Evolutionary conservation across 2,113 vertebrate genomes (phyloP).

Genomic region (Xyliphius kryptos): DNA sequence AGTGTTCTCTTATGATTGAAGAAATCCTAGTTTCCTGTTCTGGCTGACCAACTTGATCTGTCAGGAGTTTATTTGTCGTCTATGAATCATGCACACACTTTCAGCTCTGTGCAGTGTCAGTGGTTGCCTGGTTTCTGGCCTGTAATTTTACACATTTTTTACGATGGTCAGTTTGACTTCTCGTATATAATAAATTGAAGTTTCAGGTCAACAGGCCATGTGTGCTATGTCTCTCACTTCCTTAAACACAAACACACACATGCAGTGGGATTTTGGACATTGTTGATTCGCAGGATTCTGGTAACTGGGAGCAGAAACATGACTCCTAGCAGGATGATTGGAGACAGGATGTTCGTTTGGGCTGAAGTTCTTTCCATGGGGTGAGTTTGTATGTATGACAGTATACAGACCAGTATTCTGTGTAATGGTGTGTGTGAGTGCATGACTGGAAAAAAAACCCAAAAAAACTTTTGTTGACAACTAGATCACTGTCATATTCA

Average conservation of each 20-base stretch:
- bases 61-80: slow-evolving; percentile 25
- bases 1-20: neutral
- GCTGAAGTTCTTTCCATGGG: slow-evolving; percentile 22
- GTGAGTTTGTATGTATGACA: slow-evolving; percentile 6
- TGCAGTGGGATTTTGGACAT: slow-evolving; percentile 16
- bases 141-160: slow-evolving; percentile 19
- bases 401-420: slow-evolving; percentile 8
- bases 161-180: slow-evolving; percentile 32
- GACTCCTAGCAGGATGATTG: slow-evolving; percentile 28
- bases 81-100: slow-evolving; percentile 22
- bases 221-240: slow-evolving; percentile 28
- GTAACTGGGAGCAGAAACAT: slow-evolving; percentile 29
- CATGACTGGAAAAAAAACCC: too few species aligned
- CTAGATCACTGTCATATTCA: too few species aligned
- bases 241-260: slow-evolving; percentile 13
- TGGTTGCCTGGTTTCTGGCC: slow-evolving; percentile 14
- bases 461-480: too few species aligned
- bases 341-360: slow-evolving; percentile 35
- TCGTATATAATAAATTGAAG: slow-evolving; percentile 33
- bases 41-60: slow-evolving; percentile 18
- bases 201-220: slow-evolving; percentile 33
- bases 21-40: slow-evolving; percentile 1
- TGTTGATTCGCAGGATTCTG: slow-evolving; percentile 33
- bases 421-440: slow-evolving; percentile 12
- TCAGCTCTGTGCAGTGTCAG: slow-evolving; percentile 24